These are phyloP conservation scores for Muscidifurax raptorellus DNA, from an alignment of 1,140 invertebrate genomes.

Conservation along the genomic window DNA sequence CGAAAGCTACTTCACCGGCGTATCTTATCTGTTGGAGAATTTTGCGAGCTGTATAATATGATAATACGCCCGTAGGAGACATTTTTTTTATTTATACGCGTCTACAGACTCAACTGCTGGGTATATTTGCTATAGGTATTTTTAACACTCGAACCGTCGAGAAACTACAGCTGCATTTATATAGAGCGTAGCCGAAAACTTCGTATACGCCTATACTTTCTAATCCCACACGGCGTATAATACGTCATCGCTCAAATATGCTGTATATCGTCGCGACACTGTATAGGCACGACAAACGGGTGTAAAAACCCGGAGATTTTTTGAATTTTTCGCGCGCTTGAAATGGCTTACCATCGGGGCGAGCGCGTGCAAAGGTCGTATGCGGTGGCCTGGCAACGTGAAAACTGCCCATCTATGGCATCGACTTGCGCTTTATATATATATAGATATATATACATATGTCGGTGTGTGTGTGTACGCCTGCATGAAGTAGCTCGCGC, in stretches of 20 bases:
- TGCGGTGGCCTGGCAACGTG: not conserved
- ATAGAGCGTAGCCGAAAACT: not conserved
- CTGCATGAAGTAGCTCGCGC: not conserved
- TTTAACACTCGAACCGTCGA: not conserved
- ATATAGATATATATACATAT: not conserved
- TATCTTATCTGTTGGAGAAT: no score
- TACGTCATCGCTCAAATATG: no score
- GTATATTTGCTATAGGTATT: no score
- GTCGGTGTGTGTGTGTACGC: not conserved
- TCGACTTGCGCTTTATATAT: not conserved
- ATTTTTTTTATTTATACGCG: no score
- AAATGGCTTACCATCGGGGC: no score
- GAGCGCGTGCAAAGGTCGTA: not conserved
- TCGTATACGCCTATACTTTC: not conserved
- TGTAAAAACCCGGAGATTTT: not conserved
- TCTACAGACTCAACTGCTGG: no score
- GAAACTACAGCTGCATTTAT: not conserved
- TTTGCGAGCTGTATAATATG: no score
- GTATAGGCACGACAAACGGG: no score
- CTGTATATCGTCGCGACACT: no score
- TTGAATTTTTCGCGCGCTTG: not conserved
- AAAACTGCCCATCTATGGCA: slow-evolving; percentile 2
- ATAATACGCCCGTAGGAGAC: no score
- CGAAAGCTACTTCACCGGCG: no score
- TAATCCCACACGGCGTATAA: not conserved